Percentiles rank a stretch among this genome's conserved stretches.
Evolutionary conservation across 2,888 invertebrate genomes (phyloP).

Genomic region (Cordilura impudica): DNA sequence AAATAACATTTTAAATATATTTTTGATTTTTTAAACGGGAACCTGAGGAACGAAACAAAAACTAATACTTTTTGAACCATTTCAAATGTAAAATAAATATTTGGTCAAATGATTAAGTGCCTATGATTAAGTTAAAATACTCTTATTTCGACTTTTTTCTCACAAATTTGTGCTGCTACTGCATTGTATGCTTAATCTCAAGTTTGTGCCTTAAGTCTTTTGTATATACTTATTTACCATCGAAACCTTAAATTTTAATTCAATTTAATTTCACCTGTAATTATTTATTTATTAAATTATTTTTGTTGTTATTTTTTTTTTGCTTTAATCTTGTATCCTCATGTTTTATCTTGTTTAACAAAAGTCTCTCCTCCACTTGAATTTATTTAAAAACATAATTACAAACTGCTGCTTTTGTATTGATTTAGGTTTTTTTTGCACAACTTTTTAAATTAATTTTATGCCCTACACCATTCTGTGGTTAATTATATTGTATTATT

Average conservation of each 20-base stretch:
- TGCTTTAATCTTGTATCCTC: slow-evolving; percentile 16
- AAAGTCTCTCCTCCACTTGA: slow-evolving; percentile 11
- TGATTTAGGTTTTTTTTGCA: slow-evolving; percentile 2
- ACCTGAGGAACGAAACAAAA: no score
- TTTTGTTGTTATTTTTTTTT: slow-evolving; percentile 21
- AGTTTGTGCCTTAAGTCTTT: slow-evolving; percentile 40
- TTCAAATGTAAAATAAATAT: no score
- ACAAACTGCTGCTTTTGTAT: slow-evolving; percentile 13
- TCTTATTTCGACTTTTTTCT: no score
- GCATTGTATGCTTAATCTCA: not conserved
- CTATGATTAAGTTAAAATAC: no score
- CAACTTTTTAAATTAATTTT: no score
- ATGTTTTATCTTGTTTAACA: slow-evolving; percentile 14
- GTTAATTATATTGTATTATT: no score
- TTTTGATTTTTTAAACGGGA: no score
- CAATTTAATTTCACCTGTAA: slow-evolving; percentile 32
- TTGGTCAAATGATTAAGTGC: no score
- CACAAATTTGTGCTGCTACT: no score
- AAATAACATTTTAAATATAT: no score
- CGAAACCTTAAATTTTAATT: slow-evolving; percentile 10
- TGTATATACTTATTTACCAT: slow-evolving; percentile 4
- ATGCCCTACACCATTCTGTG: no score
- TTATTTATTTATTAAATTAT: slow-evolving; percentile 22
- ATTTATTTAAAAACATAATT: slow-evolving; percentile 32
- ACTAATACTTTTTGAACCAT: no score